Conservation (phyloP, 53 echinoderm and acorn worm species). For the Mesocentrotus franciscanus region DNA sequence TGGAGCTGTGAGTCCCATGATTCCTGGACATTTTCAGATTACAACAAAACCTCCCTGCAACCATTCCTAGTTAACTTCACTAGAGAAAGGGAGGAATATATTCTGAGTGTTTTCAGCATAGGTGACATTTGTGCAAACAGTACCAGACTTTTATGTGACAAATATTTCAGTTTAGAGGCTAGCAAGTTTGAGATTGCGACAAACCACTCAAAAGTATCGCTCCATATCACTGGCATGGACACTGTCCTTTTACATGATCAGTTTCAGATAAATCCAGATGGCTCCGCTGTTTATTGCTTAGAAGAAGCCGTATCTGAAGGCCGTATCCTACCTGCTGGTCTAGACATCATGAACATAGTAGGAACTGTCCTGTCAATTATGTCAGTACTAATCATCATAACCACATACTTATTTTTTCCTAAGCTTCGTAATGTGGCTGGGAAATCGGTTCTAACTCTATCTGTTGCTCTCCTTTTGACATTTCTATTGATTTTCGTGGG, state of each 20-base stretch:
- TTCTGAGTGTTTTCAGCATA: not conserved
- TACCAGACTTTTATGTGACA: not conserved
- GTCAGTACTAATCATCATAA: not conserved
- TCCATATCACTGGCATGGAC: not conserved
- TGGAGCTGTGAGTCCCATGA: slow-evolving; percentile 24
- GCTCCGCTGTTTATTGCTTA: slow-evolving; percentile 19
- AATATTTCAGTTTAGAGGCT: slow-evolving; percentile 6
- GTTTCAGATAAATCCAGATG: slow-evolving; percentile 17
- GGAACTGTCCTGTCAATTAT: slow-evolving; percentile 4
- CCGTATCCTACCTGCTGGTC: not conserved
- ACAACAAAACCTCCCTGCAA: not conserved
- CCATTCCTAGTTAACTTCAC: slow-evolving; percentile 29
- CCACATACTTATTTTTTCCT: slow-evolving; percentile 12
- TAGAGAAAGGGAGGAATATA: not conserved
- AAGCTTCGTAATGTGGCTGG: slow-evolving; percentile 40
- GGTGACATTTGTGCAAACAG: not conserved
- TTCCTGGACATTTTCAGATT: not conserved
- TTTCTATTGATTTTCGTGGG: not conserved
- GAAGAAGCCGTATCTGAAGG: not conserved
- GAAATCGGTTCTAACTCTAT: not conserved
- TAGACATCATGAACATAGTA: not conserved
- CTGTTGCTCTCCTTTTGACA: not conserved
- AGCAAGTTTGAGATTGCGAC: slow-evolving; percentile 3
- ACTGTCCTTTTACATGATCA: not conserved
- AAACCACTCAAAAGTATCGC: not conserved